Evolutionary conservation across 1,140 invertebrate genomes (phyloP), one percentile per base, ranked within the genome.

Genomic region (Drosophila tani): DNA sequence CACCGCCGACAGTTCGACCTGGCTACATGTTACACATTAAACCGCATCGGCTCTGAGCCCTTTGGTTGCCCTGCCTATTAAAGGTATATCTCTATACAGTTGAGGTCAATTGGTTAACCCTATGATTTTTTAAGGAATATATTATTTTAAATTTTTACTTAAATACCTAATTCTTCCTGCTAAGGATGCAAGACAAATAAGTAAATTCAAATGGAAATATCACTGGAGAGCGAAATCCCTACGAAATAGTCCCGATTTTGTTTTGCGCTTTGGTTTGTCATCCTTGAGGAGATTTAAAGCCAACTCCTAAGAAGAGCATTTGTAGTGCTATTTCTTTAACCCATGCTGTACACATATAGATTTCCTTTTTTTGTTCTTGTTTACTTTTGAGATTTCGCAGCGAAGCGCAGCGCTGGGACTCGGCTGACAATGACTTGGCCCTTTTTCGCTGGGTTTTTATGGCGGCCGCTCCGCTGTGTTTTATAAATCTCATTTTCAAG

Each of bases 401-500:
- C 81, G 77, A 84, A 87, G 84, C 84, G 84, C 84, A 87, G 83
- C 79, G 82, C 69, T 59, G 43, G 59, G 53, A 19, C 51, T 27
- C 12, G 63, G 63, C 70, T 88, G 84, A 88, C 84, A 87, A 90
- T 87, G 84, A 87, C 84, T 87, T 88, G 74, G 84, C 77, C 69
- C 75, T 88, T 88, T 85, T 86, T 85, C 29, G 49, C 32, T n/a
- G 41, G 35, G 56, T 53, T 66, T 63, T 66, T 66, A 63, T 66
- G 59, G 63, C 35, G 63, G 64, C 57, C 65, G 65, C 74, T 58
- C 47, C 80, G 71, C 62, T 80, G 81, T 90, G 85, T 90, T 88
- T 88, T 88, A 90, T 88, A 90, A 87, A 90, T 85, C 85, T 76
- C 79, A 90, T 90, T 90, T 70, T 90, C 81, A 90, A 90, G 85